Evolutionary conservation across 2,888 invertebrate genomes (phyloP).

Genomic region (Diachrysia chrysitis): DNA sequence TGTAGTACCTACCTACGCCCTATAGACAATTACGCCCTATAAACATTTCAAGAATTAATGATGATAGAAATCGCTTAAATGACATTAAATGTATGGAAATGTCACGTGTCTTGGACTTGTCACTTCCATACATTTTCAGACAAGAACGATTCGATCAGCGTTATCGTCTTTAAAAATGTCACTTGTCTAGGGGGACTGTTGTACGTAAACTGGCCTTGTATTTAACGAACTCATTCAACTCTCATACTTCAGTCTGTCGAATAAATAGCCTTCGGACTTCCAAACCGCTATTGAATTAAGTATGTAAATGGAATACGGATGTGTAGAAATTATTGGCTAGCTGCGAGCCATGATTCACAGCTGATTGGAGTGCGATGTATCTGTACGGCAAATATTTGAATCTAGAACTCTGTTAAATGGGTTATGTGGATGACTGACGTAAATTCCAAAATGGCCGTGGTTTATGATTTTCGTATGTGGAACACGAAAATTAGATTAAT

Average conservation of each 20-base stretch:
- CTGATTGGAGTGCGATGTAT: slow-evolving; percentile 32
- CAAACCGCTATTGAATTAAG: slow-evolving; percentile 33
- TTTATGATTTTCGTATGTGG: slow-evolving; percentile 22
- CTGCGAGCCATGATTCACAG: slow-evolving; percentile 27
- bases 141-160: no score
- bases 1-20: no score
- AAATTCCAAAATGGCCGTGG: slow-evolving; percentile 37
- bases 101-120: no score
- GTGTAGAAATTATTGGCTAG: slow-evolving; percentile 31
- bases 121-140: no score
- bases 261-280: slow-evolving; percentile 10
- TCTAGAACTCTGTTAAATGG: slow-evolving; percentile 19
- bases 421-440: slow-evolving; percentile 30
- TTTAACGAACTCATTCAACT: slow-evolving; percentile 19
- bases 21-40: no score
- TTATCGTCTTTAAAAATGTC: no score
- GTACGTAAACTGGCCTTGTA: slow-evolving; percentile 11
- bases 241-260: slow-evolving; percentile 20
- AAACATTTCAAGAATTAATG: no score
- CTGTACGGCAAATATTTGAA: slow-evolving; percentile 44
- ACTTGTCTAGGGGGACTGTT: no score
- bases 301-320: slow-evolving; percentile 35
- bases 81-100: no score
- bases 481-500: slow-evolving; percentile 7
- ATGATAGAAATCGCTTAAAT: no score